Percentiles rank a stretch among this genome's conserved stretches.
These are phyloP conservation scores for Cydia splendana DNA, from an alignment of 1,140 invertebrate species.

Conservation along the genomic window DNA sequence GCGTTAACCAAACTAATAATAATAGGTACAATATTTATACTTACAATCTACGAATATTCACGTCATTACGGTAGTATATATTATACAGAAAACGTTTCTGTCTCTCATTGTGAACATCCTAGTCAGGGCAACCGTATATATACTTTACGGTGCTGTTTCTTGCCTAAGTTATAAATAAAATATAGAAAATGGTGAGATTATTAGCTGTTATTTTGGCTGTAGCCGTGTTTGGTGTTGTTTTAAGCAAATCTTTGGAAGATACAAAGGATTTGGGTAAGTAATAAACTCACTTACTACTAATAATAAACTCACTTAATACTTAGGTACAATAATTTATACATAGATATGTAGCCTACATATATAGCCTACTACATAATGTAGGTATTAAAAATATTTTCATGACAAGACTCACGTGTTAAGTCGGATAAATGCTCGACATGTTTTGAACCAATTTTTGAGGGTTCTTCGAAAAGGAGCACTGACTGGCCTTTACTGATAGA, in stretches of 20 bases:
- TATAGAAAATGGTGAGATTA: conserved; percentile 20
- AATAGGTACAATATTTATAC: conserved; percentile 10
- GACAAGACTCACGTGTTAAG: no score
- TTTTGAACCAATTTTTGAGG: no score
- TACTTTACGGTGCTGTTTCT: background rate
- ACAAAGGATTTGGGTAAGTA: conserved; percentile 30
- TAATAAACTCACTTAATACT: no score
- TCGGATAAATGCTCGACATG: no score
- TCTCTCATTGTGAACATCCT: background rate
- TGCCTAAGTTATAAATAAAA: background rate
- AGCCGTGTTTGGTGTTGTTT: conserved; percentile 21
- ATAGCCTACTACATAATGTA: no score
- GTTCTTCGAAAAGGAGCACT: no score
- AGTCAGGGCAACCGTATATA: background rate
- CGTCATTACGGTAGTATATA: conserved; percentile 8
- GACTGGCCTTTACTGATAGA: no score
- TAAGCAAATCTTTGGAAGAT: conserved; percentile 24
- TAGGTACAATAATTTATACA: no score
- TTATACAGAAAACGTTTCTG: background rate
- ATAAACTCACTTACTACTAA: no score
- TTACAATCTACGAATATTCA: background rate
- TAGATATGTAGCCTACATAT: no score
- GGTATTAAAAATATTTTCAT: no score
- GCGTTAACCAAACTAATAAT: conserved; percentile 16
- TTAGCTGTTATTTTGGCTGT: conserved; percentile 26